Percentiles rank a stretch among this genome's conserved stretches.
These are phyloP conservation scores for Tor tambroides DNA, from an alignment of 2,113 vertebrate species.

Conservation along the genomic window DNA sequence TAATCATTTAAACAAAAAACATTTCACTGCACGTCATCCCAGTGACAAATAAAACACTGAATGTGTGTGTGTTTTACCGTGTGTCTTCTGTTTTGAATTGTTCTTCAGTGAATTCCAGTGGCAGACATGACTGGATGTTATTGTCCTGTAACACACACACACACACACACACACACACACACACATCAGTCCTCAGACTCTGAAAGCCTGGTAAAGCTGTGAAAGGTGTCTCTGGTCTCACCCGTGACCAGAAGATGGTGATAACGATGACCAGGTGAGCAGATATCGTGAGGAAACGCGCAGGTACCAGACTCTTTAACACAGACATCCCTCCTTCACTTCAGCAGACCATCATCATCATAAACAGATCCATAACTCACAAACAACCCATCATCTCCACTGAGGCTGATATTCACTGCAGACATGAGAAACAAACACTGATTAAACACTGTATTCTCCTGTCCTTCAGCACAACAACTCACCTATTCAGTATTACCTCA, in stretches of 20 bases:
- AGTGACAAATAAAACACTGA: background rate
- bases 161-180: slow-evolving; percentile 21
- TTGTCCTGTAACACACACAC: slow-evolving; percentile 73
- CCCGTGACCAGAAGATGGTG: slow-evolving; percentile 90
- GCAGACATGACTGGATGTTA: slow-evolving; percentile 84
- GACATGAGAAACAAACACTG: too few species aligned
- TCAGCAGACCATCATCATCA: background rate
- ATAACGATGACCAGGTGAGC: slow-evolving; percentile 89
- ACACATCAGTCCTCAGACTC: background rate
- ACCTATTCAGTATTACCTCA: too few species aligned
- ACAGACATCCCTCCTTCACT: slow-evolving; percentile 73
- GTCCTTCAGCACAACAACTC: too few species aligned
- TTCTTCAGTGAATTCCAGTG: slow-evolving; percentile 78
- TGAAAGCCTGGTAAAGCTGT: background rate
- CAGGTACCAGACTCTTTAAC: slow-evolving; percentile 80
- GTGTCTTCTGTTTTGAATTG: slow-evolving; percentile 79
- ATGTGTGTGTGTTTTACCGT: slow-evolving; percentile 72
- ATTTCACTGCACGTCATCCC: too few species aligned
- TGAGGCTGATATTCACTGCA: too few species aligned
- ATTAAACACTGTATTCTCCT: too few species aligned
- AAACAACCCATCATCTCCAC: too few species aligned
- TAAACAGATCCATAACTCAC: too few species aligned
- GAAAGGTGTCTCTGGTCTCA: slow-evolving; percentile 60
- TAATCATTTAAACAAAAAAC: too few species aligned
- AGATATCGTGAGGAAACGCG: slow-evolving; percentile 84